A percentile compares a stretch with the other conserved stretches of the same genome.
phyloP scores from a whole-genome alignment of 2,888 invertebrate species.

The Drosophila barbarae region DNA sequence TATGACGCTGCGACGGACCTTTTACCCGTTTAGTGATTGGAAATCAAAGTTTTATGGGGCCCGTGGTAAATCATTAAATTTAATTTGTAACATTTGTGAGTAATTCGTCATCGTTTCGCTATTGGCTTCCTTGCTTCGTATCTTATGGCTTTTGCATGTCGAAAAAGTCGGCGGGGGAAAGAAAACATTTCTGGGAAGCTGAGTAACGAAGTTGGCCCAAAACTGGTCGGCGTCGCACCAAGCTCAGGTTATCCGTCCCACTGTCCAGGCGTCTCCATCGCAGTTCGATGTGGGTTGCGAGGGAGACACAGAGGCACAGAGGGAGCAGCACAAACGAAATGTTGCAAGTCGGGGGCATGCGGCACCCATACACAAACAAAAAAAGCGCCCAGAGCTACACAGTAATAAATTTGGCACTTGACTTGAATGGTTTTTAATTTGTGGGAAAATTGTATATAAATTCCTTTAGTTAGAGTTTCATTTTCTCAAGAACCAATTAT shows the following conservation, averaged over 20 bases:
- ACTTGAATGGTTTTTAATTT: not conserved
- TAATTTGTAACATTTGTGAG: conserved; percentile 15
- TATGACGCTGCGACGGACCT: conserved; percentile 11
- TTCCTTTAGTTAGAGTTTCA: not conserved
- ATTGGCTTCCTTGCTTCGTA: not conserved
- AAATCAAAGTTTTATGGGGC: conserved; percentile 13
- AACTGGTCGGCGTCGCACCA: conserved; percentile 43
- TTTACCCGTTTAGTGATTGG: conserved; percentile 18
- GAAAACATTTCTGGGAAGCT: conserved; percentile 63
- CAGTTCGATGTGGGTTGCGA: conserved; percentile 16
- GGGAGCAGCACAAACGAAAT: conserved; percentile 41
- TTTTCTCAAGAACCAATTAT: not conserved
- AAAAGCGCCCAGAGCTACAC: conserved; percentile 1
- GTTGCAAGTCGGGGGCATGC: conserved; percentile 61
- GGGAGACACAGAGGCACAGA: conserved; percentile 2
- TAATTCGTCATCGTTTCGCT: conserved; percentile 4
- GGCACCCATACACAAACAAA: conserved; percentile 39
- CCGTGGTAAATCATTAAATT: not conserved
- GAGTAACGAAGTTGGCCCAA: conserved; percentile 47
- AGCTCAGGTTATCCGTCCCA: conserved; percentile 26
- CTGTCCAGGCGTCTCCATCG: conserved; percentile 11
- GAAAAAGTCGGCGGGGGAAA: conserved; percentile 35
- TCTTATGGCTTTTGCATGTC: conserved; percentile 46
- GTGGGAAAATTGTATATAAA: too few relatives aligned
- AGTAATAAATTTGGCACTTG: not conserved